These are phyloP conservation scores for Spisula solida DNA, from an alignment of 2,888 invertebrate species.

Conservation along the genomic window DNA sequence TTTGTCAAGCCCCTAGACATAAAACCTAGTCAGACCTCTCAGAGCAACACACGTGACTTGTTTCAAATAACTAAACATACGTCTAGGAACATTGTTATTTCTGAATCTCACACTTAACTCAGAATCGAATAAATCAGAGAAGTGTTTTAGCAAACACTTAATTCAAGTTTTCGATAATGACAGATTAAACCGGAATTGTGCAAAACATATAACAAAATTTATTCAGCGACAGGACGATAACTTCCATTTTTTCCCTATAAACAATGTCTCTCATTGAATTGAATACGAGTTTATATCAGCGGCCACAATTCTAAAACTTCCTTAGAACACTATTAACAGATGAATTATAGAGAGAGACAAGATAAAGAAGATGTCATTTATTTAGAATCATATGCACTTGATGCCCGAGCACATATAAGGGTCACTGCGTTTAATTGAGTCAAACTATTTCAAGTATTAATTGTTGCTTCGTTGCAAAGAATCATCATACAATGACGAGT, in stretches of 20 bases:
- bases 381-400: too few species aligned
- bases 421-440: too few species aligned
- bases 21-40: neutral
- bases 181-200: neutral
- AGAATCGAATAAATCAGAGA: neutral
- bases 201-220: neutral
- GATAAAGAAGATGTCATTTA: too few species aligned
- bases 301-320: too few species aligned
- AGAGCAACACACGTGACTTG: neutral
- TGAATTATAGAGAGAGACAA: too few species aligned
- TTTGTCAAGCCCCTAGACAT: neutral
- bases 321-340: too few species aligned
- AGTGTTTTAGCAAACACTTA: slow-evolving; percentile 1
- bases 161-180: neutral
- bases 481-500: too few species aligned
- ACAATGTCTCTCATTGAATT: neutral
- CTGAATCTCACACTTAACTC: neutral
- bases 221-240: neutral
- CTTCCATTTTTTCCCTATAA: neutral
- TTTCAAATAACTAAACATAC: neutral
- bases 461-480: too few species aligned
- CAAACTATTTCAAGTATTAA: too few species aligned
- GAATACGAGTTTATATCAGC: neutral
- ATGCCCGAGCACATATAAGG: too few species aligned
- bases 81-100: neutral